Conservation (phyloP, 2,113 vertebrate species). For the Catharus minimus region DNA sequence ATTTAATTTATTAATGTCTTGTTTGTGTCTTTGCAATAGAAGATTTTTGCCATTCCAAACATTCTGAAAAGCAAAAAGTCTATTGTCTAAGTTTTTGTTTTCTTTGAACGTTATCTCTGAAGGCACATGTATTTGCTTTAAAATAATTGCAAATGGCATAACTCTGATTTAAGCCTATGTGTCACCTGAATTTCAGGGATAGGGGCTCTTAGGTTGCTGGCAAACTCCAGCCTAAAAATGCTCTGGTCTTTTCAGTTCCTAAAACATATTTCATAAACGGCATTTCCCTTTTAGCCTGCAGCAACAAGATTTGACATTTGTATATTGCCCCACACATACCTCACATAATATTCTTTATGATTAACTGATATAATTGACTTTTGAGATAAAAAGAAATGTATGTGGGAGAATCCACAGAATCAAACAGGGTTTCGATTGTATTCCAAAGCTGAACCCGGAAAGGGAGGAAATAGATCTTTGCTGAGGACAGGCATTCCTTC, state of each 20-base stretch:
- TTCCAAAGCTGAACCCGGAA: background rate
- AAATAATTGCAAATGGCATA: conserved; percentile 32
- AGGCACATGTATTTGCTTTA: background rate
- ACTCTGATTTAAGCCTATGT: background rate
- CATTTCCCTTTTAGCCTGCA: conserved; percentile 28
- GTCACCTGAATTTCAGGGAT: background rate
- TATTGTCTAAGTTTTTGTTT: background rate
- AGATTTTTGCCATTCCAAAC: background rate
- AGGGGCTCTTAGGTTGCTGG: background rate
- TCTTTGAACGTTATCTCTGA: conserved; percentile 17
- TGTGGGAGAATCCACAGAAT: background rate
- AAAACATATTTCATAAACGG: conserved; percentile 4
- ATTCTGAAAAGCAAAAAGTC: background rate
- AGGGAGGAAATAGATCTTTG: background rate
- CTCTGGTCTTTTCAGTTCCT: conserved; percentile 17
- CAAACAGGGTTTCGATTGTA: background rate
- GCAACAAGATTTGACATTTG: conserved; percentile 33
- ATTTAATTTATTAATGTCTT: background rate
- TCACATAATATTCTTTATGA: conserved; percentile 4
- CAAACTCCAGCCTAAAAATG: conserved; percentile 18
- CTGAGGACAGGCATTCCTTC: background rate
- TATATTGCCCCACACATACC: background rate
- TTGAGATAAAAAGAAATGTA: background rate
- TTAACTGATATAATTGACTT: conserved; percentile 27
- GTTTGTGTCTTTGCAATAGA: background rate